Evolutionary conservation across 2,888 invertebrate genomes (phyloP).

Genomic region (Meiosimyza platycephala): DNA sequence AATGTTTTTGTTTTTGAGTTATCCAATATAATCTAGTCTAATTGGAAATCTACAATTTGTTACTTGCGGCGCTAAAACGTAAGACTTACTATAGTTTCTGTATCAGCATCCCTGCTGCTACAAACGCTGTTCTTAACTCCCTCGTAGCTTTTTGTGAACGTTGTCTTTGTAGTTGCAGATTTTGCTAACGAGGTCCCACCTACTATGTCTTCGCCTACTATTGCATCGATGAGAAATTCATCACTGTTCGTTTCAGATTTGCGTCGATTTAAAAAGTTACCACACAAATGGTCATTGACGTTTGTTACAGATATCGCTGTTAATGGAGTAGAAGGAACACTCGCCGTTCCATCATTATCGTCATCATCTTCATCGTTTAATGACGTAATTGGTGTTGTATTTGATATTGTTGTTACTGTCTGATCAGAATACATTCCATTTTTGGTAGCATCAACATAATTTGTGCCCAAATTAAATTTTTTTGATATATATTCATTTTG

Average conservation of each 20-base stretch:
- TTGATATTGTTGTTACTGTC: conserved; percentile 30
- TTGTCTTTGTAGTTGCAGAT: neutral
- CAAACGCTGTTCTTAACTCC: neutral
- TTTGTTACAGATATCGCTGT: conserved; percentile 5
- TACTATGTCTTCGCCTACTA: neutral
- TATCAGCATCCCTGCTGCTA: conserved; percentile 33
- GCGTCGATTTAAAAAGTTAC: conserved; percentile 45
- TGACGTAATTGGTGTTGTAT: conserved; percentile 23
- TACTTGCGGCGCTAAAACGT: no score
- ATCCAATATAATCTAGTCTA: no score
- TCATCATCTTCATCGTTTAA: conserved; percentile 27
- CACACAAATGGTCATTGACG: conserved; percentile 18
- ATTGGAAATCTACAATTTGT: no score
- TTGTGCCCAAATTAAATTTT: conserved; percentile 40
- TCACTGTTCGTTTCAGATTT: conserved; percentile 35
- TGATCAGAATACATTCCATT: neutral
- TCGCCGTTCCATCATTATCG: conserved; percentile 26
- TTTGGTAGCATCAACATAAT: conserved; percentile 38
- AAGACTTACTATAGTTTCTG: conserved; percentile 36
- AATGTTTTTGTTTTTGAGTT: no score
- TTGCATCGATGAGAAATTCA: conserved; percentile 1
- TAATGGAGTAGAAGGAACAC: conserved; percentile 27
- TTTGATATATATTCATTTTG: conserved; percentile 42
- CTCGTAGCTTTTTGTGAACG: neutral
- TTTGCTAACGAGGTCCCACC: neutral